Evolutionary conservation across 2,888 invertebrate species (phyloP), one percentile per base, ranked within the genome.

Genomic region (Dynastes hyllus): DNA sequence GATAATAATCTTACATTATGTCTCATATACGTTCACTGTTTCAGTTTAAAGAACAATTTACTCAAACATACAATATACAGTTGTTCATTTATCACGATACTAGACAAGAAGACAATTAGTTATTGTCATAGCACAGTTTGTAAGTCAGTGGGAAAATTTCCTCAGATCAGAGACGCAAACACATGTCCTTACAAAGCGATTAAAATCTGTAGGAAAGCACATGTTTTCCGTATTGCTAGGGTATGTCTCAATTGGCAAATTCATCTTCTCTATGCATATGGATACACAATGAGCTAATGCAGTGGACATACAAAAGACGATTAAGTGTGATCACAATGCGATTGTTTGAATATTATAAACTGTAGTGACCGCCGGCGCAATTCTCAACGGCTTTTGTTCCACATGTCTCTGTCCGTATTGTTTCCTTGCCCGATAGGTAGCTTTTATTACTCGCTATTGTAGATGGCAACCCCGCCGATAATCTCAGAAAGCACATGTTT

Each of bases 281-380:
- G n/a, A 53, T n/a, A 16, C 77, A 78, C 78, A 77, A 80, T 80
- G 81, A 83, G 81, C 80, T 80, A 6, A 16, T n/a, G 80, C 79
- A 79, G 80, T 81, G 80, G 80, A 80, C 80, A 16, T 53, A 81
- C 81, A 83, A 83, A 73, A 81, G 82, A 82, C 79, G 83, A 83
- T 83, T 82, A 83, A 80, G 83, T 80, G 80, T 81, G 81, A 83
- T 82, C 83, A 83, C 83, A 83, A 83, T 82, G 81, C 81, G 80
- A 83, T 83, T 83, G 83, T 83, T 80, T 77, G 73, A 73, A 73
- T 73, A 73, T 73, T 73, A 73, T 73, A 73, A 58, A 61, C 53
- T 70, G 58, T 73, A 78, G 70, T 81, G 81, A 82, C 83, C 83
- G 81, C 16, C 69, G 69, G 79, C 82, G 79, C 67, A 79, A 79